Base-by-base conservation (phyloP, 2,797 vertebrate genomes). In the Myiotriccus ornatus region DNA sequence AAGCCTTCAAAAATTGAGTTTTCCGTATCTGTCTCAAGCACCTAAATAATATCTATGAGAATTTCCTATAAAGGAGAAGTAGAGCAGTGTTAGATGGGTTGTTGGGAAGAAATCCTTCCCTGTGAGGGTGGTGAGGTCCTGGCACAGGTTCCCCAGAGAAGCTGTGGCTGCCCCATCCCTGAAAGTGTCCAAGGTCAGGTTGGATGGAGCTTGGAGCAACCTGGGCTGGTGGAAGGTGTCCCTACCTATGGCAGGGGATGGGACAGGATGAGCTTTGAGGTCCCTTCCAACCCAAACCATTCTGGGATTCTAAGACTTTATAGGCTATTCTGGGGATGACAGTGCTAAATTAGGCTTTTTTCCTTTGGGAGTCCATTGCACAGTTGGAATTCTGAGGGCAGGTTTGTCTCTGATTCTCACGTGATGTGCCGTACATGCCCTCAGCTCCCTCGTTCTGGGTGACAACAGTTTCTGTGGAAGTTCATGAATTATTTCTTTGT, bases 161-260 rank as follows among this genome's bases (percentile, higher is more conserved):
- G 52, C 37, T 46, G 52, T 5, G 76, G 37, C 52, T 80, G 68
- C 6, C 25, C 53, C 47, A 53, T 35, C 85, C 62, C 47, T 74
- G 77, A 14, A 0, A 43, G 34, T 41, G 55, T 0, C 32, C 55
- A 4, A 23, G 35, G 41, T 47, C 34, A 8, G 62, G 22, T 0
- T 60, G 60, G 77, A 9, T 0, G 0, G 32, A 14, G 12, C 39
- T 68, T 2, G 47, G 35, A 49, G 49, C 32, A 10, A 0, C 9
- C 55, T 62, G 55, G 13, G 13, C 0, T 0, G 5, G n/a, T 0
- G 3, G 56, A 0, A 83, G 12, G 16, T 8, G 43, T 44, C n/a
- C 17, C 43, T 85, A 60, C 27, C 52, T 8, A 2, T 34, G 69
- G 28, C 24, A 68, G 7, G 21, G 10, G 17, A 1, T n/a, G 17